These are phyloP conservation scores for Phrynocephalus guinanensis DNA, from an alignment of 2,797 vertebrate species.

Conservation along the genomic window DNA sequence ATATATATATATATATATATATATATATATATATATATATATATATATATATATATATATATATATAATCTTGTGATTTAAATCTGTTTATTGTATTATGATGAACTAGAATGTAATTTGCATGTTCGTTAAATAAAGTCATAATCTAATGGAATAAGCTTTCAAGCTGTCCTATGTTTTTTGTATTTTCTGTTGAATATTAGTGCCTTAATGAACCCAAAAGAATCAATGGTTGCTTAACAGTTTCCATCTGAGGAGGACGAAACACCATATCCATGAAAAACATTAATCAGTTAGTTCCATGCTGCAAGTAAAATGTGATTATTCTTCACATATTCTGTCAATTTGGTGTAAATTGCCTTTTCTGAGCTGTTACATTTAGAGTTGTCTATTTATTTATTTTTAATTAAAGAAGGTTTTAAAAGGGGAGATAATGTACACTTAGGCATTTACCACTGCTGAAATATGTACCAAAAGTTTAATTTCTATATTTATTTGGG, in stretches of 20 bases:
- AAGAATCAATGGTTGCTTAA: background rate
- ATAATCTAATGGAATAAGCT: too few relatives aligned
- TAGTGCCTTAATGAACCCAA: background rate
- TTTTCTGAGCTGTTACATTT: background rate
- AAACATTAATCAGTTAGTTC: background rate
- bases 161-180: background rate
- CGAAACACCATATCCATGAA: background rate
- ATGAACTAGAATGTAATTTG: too few relatives aligned
- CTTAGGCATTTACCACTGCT: background rate
- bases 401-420: background rate
- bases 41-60: too few relatives aligned
- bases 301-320: background rate
- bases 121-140: too few relatives aligned
- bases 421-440: background rate
- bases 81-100: too few relatives aligned
- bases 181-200: background rate
- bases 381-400: conserved; percentile 1
- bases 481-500: conserved; percentile 24
- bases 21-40: too few relatives aligned
- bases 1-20: too few relatives aligned
- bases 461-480: conserved; percentile 3
- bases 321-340: background rate
- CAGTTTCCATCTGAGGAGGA: background rate
- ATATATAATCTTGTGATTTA: too few relatives aligned
- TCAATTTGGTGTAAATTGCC: background rate